Base-by-base conservation (phyloP, 2,113 vertebrate species). In the Misgurnus anguillicaudatus region DNA sequence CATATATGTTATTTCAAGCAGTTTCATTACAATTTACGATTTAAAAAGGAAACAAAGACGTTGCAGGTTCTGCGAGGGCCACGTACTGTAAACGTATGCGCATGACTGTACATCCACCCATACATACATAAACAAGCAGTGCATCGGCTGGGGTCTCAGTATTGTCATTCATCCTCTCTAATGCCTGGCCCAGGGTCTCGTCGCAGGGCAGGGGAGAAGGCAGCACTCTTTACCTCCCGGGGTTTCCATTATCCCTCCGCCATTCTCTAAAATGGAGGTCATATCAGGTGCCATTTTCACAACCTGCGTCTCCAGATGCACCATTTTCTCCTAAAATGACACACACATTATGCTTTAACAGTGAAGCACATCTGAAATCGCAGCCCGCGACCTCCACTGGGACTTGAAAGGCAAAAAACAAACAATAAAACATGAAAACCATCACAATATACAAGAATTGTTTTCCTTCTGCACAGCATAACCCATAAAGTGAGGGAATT, bases 181-280 rank as follows among this genome's bases (percentile, higher is more conserved):
- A 83, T 85, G 83, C 81, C 63, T 82, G 83, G 79, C 85, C 86
- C 45, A 58, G 63, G 75, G 83, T 77, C 70, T 79, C 55, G 24
- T 47, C 17, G 10, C 55, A 55, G 80, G 84, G 75, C 70, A 80
- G 38, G 64, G 72, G 78, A 83, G 79, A 79, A 78, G 77, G 42
- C 79, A 64, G 78, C 57, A 77, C 63, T 85, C 80, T 71, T 85
- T 88, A 89, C 89, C 90, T 89, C 92, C 92, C 73, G 87, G 82
- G 85, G 92, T 90, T 92, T 90, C 82, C 89, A 92, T 93, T 91
- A 91, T 89, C 83, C 76, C 82, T 79, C 76, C 88, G 89, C 85
- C 85, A 85, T 91, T 88, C 86, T 89, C 77, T 88, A 88, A 90
- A 92, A 91, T 90, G 87, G 90, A 90, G 88, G 89, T 91, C 89